Percentiles rank a stretch among this genome's conserved stretches.
Conservation (phyloP, 1,140 invertebrate genomes). For the Panulirus ornatus region DNA sequence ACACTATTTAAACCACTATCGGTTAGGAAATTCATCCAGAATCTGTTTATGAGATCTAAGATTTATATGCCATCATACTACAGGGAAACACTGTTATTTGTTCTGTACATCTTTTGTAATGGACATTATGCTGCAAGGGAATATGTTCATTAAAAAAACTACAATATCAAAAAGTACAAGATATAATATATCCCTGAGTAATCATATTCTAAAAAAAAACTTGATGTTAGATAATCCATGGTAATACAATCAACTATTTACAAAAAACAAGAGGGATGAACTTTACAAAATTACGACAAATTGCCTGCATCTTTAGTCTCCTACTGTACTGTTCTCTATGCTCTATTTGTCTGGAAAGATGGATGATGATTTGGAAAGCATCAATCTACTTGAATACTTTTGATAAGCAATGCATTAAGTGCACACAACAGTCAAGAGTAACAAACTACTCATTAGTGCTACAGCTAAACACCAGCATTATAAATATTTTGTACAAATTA, state of each 20-base stretch:
- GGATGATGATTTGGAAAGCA: background rate
- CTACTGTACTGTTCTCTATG: background rate
- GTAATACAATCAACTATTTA: background rate
- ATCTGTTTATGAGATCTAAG: too few species aligned
- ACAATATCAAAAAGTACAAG: background rate
- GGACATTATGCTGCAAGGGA: constrained; percentile 1
- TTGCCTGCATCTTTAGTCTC: background rate
- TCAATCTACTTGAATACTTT: background rate
- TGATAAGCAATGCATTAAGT: constrained; percentile 1
- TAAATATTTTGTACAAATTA: background rate
- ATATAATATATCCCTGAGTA: background rate
- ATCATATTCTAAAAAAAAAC: background rate
- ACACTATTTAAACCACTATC: too few species aligned
- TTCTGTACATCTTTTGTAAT: too few species aligned
- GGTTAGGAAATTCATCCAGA: too few species aligned
- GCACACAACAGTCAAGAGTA: background rate
- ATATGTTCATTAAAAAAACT: background rate
- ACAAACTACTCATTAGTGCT: background rate
- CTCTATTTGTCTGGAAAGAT: background rate
- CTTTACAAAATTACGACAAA: background rate
- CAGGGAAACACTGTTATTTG: too few species aligned
- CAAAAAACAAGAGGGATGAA: too few species aligned
- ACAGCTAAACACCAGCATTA: background rate
- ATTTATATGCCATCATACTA: too few species aligned
- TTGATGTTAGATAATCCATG: background rate